Evolutionary conservation across 64 coral and sea anemone species (phyloP).

Genomic region (Trachythela sp.): DNA sequence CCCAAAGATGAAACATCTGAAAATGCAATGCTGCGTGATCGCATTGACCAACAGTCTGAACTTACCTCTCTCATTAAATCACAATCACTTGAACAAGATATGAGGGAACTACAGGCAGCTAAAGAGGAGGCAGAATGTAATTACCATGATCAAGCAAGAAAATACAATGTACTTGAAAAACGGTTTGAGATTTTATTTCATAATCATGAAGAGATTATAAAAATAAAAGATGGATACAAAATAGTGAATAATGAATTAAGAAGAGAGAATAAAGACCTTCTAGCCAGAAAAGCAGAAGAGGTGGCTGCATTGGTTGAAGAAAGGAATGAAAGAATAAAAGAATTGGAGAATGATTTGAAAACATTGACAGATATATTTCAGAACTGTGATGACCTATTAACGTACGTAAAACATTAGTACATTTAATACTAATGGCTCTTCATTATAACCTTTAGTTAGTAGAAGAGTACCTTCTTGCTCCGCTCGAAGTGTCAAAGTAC

Average conservation of each 20-base stretch:
- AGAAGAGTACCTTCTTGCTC: too few species aligned
- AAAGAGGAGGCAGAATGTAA: slow-evolving; percentile 56
- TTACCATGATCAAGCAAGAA: slow-evolving; percentile 72
- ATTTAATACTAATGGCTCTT: too few species aligned
- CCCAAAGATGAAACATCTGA: slow-evolving; percentile 89
- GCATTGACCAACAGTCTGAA: slow-evolving; percentile 93
- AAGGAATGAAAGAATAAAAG: slow-evolving; percentile 53
- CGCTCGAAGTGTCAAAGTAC: too few species aligned
- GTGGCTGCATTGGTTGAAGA: slow-evolving; percentile 49
- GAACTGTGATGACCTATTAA: background rate
- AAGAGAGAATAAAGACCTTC: slow-evolving; percentile 63
- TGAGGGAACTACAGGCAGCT: slow-evolving; percentile 52
- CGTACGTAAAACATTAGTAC: slow-evolving; percentile 8
- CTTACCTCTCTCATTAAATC: slow-evolving; percentile 70
- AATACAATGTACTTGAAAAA: slow-evolving; percentile 70
- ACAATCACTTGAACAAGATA: slow-evolving; percentile 54
- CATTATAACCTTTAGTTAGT: too few species aligned
- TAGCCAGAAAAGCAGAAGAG: slow-evolving; percentile 57
- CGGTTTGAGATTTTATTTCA: slow-evolving; percentile 71
- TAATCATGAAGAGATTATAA: slow-evolving; percentile 93
- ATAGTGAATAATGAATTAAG: slow-evolving; percentile 67
- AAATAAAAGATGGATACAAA: slow-evolving; percentile 94
- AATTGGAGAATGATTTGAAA: slow-evolving; percentile 58
- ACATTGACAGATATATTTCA: slow-evolving; percentile 39
- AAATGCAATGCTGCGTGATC: slow-evolving; percentile 77